phyloP scores from a whole-genome alignment of 2,888 invertebrate species.

The Thelaira solivaga region DNA sequence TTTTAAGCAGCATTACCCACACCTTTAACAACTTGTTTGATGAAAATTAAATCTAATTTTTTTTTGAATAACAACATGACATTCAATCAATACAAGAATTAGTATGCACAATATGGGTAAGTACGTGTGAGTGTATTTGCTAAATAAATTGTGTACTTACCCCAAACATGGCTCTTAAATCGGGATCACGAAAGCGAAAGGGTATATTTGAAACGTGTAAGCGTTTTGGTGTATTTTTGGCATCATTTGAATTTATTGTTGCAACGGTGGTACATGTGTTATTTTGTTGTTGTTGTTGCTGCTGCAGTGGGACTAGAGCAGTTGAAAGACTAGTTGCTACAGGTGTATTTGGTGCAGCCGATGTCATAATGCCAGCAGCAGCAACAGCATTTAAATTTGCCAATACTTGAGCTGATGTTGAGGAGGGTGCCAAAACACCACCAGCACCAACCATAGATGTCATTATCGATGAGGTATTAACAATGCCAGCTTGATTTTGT shows the following conservation, averaged over 20 bases:
- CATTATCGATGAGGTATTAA: conserved; percentile 66
- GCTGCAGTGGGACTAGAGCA: conserved; percentile 77
- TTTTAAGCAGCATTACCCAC: no score
- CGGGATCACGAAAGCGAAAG: conserved; percentile 99
- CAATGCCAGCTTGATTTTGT: conserved; percentile 62
- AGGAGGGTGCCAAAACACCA: conserved; percentile 66
- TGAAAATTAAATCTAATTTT: no score
- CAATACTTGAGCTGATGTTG: conserved; percentile 74
- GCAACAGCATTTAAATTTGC: conserved; percentile 74
- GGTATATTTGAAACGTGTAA: conserved; percentile 99
- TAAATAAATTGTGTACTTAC: conserved; percentile 81
- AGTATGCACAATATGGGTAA: neutral
- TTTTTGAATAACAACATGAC: neutral
- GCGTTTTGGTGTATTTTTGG: conserved; percentile 90
- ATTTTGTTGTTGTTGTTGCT: conserved; percentile 64
- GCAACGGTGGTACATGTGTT: conserved; percentile 72
- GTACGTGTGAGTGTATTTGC: no score
- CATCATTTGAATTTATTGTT: conserved; percentile 77
- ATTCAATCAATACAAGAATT: neutral
- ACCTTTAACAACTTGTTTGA: no score
- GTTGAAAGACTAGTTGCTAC: conserved; percentile 76
- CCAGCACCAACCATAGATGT: conserved; percentile 67
- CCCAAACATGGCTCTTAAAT: conserved; percentile 98
- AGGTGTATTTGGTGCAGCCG: conserved; percentile 77
- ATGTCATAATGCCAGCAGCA: conserved; percentile 72